Percentiles rank a stretch among this genome's conserved stretches.
These are phyloP conservation scores for Lerista edwardsae DNA, from an alignment of 2,797 vertebrate species.

Conservation along the genomic window DNA sequence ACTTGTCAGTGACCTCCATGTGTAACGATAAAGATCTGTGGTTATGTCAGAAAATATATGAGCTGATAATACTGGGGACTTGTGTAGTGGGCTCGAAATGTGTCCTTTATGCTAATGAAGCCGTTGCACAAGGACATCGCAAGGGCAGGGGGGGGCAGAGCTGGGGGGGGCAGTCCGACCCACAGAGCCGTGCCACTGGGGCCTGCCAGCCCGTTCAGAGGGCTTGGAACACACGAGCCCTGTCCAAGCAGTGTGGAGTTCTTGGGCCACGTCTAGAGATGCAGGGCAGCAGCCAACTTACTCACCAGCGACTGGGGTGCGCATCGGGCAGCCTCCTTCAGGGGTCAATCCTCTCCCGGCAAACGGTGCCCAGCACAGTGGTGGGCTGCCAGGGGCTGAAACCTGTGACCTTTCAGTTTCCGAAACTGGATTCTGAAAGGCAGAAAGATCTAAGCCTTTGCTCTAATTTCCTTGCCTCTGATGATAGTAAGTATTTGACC, in stretches of 20 bases:
- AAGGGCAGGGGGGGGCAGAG: constrained; percentile 72
- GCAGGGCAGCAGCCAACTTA: background rate
- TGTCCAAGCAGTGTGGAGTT: background rate
- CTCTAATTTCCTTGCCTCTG: too few relatives aligned
- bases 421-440: too few relatives aligned
- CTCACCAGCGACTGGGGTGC: too few relatives aligned
- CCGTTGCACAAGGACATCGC: constrained; percentile 77
- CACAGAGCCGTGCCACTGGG: background rate
- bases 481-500: too few relatives aligned
- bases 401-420: too few relatives aligned
- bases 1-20: constrained; percentile 87
- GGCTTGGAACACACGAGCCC: too few relatives aligned
- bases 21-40: constrained; percentile 80
- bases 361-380: too few relatives aligned
- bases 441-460: too few relatives aligned
- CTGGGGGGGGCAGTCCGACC: background rate
- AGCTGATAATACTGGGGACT: constrained; percentile 72
- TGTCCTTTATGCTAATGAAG: constrained; percentile 84
- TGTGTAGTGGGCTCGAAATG: constrained; percentile 64
- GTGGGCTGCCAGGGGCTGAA: too few relatives aligned
- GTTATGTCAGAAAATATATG: constrained; percentile 68
- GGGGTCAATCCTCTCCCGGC: background rate
- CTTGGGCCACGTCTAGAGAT: too few relatives aligned
- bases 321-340: too few relatives aligned
- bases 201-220: too few relatives aligned